Evolutionary conservation across 2,113 vertebrate genomes (phyloP), one percentile per base, ranked within the genome.

Genomic region (Heterocephalus glaber): DNA sequence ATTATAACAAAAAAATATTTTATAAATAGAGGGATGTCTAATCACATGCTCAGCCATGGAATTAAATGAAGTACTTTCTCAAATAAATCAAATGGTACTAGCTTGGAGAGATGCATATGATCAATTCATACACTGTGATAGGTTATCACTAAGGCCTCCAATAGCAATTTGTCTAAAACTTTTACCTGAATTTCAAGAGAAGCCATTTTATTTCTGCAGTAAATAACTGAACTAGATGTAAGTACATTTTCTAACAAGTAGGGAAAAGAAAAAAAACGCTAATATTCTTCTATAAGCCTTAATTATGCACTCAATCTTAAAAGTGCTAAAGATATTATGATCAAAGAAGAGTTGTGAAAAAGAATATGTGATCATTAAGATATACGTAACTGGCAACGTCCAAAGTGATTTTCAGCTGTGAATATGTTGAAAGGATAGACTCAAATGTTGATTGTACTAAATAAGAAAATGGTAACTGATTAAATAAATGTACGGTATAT

Each of bases 81-180:
- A 65, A 77, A 81, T 74, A 88, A 88, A 86, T 54, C 41, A 83
- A 89, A 77, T 65, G 82, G 86, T 76, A 49, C 26, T 26, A 89
- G 28, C 2, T 68, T 63, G 11, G 22, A n/a, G 68, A 72, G 33
- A 70, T 70, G 28, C 33, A 5, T 80, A 17, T 79, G 35, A 91
- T 72, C 22, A 28, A 2, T 74, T 89, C 14, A 84, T 74, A n/a
- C 11, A 1, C 38, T 72, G 14, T 70, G 58, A 86, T 41, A 56
- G 41, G 74, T 65, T 63, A 28, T 74, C 35, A 80, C 3, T 86
- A 60, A 77, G 80, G 7, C 19, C 10, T 13, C 33, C 17, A 54
- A 44, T 26, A 63, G 7, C 8, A 47, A 44, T 66, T 13, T 86
- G 24, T 86, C 60, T 86, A 70, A 52, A 82, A 4, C 5, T 38